Conservation (phyloP, 1,140 invertebrate species). For the Macrocentrus cingulum region DNA sequence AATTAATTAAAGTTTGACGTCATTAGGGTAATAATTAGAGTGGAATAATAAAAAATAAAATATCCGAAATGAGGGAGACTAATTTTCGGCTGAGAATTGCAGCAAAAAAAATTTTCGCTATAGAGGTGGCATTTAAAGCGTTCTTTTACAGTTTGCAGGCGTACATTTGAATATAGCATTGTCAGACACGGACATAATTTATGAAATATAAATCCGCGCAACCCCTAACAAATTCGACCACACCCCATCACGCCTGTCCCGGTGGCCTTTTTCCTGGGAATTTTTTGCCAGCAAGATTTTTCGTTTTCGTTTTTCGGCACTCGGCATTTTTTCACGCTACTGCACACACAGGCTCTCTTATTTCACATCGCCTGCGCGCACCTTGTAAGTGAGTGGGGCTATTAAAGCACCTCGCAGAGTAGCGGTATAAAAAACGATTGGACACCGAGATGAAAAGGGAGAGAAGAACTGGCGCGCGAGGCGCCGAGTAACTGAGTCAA, state of each 20-base stretch:
- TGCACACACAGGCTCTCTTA: constrained; percentile 32
- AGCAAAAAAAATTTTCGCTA: too few species aligned
- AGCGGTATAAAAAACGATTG: constrained; percentile 26
- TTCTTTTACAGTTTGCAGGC: not conserved
- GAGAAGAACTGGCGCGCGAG: constrained; percentile 16
- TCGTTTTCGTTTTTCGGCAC: constrained; percentile 10
- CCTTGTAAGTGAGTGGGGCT: constrained; percentile 30
- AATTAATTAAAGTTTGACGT: too few species aligned
- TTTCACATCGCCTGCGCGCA: constrained; percentile 25
- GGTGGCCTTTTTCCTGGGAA: constrained; percentile 30
- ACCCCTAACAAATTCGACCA: constrained; percentile 48
- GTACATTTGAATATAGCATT: not conserved
- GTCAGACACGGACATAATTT: constrained; percentile 37
- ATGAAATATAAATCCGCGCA: constrained; percentile 50
- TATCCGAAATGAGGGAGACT: too few species aligned
- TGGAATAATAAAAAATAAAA: too few species aligned
- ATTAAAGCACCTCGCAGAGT: constrained; percentile 33
- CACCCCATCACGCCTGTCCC: constrained; percentile 44
- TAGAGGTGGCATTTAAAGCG: not conserved
- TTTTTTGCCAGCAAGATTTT: constrained; percentile 23
- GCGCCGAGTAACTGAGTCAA: constrained; percentile 40
- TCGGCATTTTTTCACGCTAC: constrained; percentile 26
- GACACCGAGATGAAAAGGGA: constrained; percentile 25
- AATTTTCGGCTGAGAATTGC: too few species aligned
- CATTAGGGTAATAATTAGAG: too few species aligned